Evolutionary conservation across 2,888 invertebrate species (phyloP), one percentile per base, ranked within the genome.

Genomic region (Cerastis leucographa): DNA sequence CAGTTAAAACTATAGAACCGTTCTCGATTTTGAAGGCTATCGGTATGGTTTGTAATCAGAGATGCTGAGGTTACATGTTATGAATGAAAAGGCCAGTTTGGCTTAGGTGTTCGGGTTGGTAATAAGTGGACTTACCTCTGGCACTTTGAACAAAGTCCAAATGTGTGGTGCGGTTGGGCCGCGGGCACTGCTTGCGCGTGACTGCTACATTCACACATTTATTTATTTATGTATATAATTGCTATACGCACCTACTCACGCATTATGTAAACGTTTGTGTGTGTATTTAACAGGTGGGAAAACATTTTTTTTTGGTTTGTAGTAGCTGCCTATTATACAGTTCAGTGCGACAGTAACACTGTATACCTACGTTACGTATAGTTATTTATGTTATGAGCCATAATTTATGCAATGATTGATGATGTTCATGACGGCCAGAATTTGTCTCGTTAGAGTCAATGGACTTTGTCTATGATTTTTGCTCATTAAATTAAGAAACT

Each of bases 81-180:
- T 85, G 68, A 77, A 82, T 85, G 78, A 74, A 75, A 84, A 75
- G 56, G 72, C 59, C 65, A 25, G 71, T 46, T 78, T 62, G 22
- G 54, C 74, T 40, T 42, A 73, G 29, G 42, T 75, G 22, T 67
- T 44, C 40, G 40, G 71, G 51, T 62, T 82, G 29, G 44, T 80
- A 74, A 71, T 83, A 67, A 82, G 74, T 74, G 76, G 68, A 73
- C 88, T 88, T 89, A 90, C 90, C 88, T 83, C 83, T 83, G 81
- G 85, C 83, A 80, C 81, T 80, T 91, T 91, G 91, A 91, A 89
- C 88, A 85, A 88, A 88, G 89, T 92, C 91, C 90, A 91, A 92
- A 83, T 87, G 87, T 88, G 73, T 85, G 81, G 67, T 85, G 76
- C 86, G 85, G 75, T 71, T 87, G 82, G 75, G 64, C 76, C 80